Evolutionary conservation across 1,140 invertebrate genomes (phyloP).

Genomic region (Drosophila mauritiana): DNA sequence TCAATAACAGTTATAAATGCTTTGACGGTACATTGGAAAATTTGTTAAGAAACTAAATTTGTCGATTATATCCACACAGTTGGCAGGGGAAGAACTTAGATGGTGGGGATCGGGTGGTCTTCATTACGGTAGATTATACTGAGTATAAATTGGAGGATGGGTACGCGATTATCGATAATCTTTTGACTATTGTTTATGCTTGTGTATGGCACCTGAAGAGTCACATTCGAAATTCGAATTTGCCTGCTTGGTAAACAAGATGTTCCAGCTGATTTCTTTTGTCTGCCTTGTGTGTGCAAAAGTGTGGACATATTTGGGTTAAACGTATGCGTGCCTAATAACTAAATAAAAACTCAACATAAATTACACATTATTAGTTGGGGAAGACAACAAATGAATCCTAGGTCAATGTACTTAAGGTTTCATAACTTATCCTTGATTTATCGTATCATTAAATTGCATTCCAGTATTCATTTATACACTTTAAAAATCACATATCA

Average conservation of each 20-base stretch:
- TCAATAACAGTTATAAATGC: conserved; percentile 82
- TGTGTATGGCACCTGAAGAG: conserved; percentile 74
- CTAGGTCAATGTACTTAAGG: conserved; percentile 29
- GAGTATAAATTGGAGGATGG: conserved; percentile 9
- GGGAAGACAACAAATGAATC: conserved; percentile 73
- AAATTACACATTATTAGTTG: conserved; percentile 71
- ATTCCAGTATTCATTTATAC: conserved; percentile 37
- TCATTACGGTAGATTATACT: conserved; percentile 13
- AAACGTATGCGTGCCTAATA: conserved; percentile 54
- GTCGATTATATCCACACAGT: conserved; percentile 50
- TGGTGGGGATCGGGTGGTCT: conserved; percentile 2
- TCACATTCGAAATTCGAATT: conserved; percentile 65
- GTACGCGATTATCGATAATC: conserved; percentile 1
- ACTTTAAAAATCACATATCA: conserved; percentile 72
- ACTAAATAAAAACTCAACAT: conserved; percentile 76
- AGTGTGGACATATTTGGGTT: conserved; percentile 50
- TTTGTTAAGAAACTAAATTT: conserved; percentile 72
- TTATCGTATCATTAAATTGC: conserved; percentile 24
- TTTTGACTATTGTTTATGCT: conserved; percentile 63
- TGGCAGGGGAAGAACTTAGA: conserved; percentile 5
- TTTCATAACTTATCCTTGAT: conserved; percentile 36
- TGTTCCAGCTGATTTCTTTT: conserved; percentile 18
- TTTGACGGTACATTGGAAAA: conserved; percentile 82
- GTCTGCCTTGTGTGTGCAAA: conserved; percentile 2
- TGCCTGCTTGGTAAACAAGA: conserved; percentile 28